Evolutionary conservation across 1,140 invertebrate species (phyloP).

Genomic region (Melipona quadrifasciata): DNA sequence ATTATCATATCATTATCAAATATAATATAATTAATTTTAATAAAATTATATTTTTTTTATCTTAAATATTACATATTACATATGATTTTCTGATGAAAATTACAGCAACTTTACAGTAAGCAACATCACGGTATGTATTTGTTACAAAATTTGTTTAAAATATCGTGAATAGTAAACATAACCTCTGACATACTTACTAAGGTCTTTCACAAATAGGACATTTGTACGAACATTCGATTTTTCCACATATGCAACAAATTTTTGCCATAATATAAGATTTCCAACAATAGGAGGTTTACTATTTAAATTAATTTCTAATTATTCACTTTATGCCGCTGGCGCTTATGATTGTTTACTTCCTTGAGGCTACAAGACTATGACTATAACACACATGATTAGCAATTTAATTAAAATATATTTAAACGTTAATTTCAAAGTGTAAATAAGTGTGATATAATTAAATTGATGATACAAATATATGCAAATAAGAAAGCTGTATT

Average conservation of each 20-base stretch:
- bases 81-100: too few species aligned
- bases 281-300: neutral
- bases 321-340: too few species aligned
- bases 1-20: too few species aligned
- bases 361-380: too few species aligned
- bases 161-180: neutral
- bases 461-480: neutral
- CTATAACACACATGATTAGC: neutral
- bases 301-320: neutral
- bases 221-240: conserved; percentile 67
- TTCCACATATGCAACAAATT: conserved; percentile 68
- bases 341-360: neutral
- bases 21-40: too few species aligned
- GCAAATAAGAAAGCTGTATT: too few species aligned
- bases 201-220: conserved; percentile 73
- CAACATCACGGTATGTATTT: neutral
- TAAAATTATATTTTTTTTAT: too few species aligned
- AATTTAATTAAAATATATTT: neutral
- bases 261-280: conserved; percentile 36
- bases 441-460: too few species aligned
- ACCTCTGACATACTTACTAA: conserved; percentile 74
- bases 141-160: neutral
- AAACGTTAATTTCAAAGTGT: neutral
- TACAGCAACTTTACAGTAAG: too few species aligned
- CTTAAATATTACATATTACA: too few species aligned